Evolutionary conservation across 2,888 invertebrate species (phyloP), one percentile per base, ranked within the genome.

Genomic region (Caenorhabditis doughertyi): DNA sequence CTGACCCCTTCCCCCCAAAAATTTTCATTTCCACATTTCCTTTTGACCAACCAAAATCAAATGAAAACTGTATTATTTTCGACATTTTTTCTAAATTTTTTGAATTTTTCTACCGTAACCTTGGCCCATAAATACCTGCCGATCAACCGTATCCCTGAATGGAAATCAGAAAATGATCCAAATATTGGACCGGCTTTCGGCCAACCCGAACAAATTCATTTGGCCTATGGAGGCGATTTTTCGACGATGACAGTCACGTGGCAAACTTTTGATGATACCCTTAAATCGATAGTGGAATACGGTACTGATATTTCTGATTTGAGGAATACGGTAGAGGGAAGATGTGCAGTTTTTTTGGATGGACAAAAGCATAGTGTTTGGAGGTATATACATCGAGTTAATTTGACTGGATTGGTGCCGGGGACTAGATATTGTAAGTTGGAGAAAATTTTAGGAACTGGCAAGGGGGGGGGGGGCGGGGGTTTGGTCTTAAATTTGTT

Each of bases 151-250:
- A 81, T 71, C 16, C 84, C 87, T 13, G n/a, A 64, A 8, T 88
- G 88, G 88, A 68, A 79, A 18, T 39, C 77, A 3, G 18, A 51
- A 35, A 72, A 76, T 53, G 81, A 89, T 65, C 80, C 81, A 35
- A 89, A 89, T 32, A 80, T 79, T 21, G 90, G 89, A 0, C 90
- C 90, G 9, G 71, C 83, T 9, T 87, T 82, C 47, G 87, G 87
- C 1, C 91, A 91, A 47, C 91, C 91, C 2, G 91, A 91, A 62
- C 91, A 91, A 73, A 74, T 91, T 3, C 90, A 91, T 74, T 67
- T 91, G 27, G 81, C 89, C 21, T 91, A 90, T 79, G 89, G 86
- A 56, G 89, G 90, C 55, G 82, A 85, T 58, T 85, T 87, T 0
- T 71, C 82, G 16, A 64, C 53, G 4, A 84, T 87, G 76, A 81